A percentile compares a stretch with the other conserved stretches of the same genome.
phyloP scores from a whole-genome alignment of 1,140 invertebrate genomes.

The Bombus huntii region DNA sequence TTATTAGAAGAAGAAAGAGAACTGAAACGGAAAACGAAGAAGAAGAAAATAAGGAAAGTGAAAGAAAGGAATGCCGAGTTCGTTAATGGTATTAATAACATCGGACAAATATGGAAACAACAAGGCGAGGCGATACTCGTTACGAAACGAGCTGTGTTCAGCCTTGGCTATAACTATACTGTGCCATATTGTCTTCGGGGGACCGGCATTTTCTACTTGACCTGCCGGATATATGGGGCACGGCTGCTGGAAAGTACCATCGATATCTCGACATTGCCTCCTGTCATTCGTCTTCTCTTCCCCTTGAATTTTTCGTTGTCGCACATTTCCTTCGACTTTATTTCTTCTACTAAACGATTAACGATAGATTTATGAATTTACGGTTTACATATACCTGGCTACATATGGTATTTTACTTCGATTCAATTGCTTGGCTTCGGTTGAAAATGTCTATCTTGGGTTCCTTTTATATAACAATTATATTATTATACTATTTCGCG shows the following conservation, averaged over 20 bases:
- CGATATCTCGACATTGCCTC: not conserved
- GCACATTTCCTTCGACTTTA: not conserved
- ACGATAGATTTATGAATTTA: too few relatives aligned
- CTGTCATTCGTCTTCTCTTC: not conserved
- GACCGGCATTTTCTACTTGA: slow-evolving; percentile 9
- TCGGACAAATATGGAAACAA: slow-evolving; percentile 3
- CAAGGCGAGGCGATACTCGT: not conserved
- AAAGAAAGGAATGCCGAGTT: not conserved
- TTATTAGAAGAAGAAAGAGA: not conserved
- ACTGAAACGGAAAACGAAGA: not conserved
- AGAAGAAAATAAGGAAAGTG: not conserved
- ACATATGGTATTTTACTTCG: too few relatives aligned
- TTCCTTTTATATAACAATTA: too few relatives aligned
- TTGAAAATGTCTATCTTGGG: too few relatives aligned
- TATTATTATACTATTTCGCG: too few relatives aligned
- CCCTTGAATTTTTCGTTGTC: not conserved
- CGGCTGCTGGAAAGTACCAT: not conserved
- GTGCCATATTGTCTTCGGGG: slow-evolving; percentile 3
- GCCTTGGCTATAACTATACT: not conserved
- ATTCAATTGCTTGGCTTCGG: accelerated
- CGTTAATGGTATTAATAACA: slow-evolving; percentile 9
- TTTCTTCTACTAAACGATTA: not conserved
- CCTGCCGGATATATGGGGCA: not conserved
- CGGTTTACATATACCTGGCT: too few relatives aligned
- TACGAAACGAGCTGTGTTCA: not conserved